These are phyloP conservation scores for Ochropleura plecta DNA, from an alignment of 2,888 invertebrate species.

Conservation along the genomic window DNA sequence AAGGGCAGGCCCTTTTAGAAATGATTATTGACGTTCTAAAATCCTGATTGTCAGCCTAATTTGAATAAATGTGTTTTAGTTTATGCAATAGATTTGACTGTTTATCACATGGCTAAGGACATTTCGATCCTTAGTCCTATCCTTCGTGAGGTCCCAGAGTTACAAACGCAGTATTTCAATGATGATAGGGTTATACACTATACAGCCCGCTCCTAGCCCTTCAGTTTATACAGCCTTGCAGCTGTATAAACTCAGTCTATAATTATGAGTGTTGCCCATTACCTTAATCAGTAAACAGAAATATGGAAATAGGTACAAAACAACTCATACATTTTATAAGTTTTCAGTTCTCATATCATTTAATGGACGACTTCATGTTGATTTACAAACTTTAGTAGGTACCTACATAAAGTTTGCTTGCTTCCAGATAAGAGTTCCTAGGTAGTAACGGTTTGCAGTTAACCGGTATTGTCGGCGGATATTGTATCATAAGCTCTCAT, in stretches of 20 bases:
- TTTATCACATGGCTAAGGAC: too few relatives aligned
- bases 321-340: not conserved
- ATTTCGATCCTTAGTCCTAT: too few relatives aligned
- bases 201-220: not conserved
- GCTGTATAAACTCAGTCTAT: too few relatives aligned
- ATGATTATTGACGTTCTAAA: not conserved
- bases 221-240: not conserved
- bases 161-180: not conserved
- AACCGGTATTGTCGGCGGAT: slow-evolving; percentile 27
- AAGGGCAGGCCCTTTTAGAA: too few relatives aligned
- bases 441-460: slow-evolving; percentile 15
- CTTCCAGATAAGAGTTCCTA: not conserved
- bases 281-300: not conserved
- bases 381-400: not conserved
- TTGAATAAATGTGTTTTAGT: not conserved
- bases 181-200: not conserved
- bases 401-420: not conserved
- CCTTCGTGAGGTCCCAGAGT: too few relatives aligned
- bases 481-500: slow-evolving; percentile 50
- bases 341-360: not conserved
- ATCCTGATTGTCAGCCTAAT: not conserved
- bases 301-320: not conserved
- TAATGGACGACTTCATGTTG: not conserved
- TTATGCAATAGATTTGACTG: too few relatives aligned
- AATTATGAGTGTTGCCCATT: too few relatives aligned